Evolutionary conservation across 2,888 invertebrate species (phyloP), one percentile per base, ranked within the genome.

Genomic region (Drosophila acutilabella): DNA sequence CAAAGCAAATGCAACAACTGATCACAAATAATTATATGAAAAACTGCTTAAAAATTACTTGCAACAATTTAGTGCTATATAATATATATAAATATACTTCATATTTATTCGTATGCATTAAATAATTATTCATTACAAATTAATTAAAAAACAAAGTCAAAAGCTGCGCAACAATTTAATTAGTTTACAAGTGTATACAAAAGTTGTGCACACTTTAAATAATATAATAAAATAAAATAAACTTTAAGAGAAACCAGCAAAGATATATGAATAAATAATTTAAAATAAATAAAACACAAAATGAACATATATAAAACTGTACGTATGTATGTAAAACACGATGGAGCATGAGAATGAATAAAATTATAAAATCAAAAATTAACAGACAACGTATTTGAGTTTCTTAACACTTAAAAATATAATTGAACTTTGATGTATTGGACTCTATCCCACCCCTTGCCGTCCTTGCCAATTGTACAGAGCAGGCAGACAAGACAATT

Each of bases 1-100:
- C 30, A 30, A 78, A 71, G 72, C 68, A 64, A 81, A 78, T 71
- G 79, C 81, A 81, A 81, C 84, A 81, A 81, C 62, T 68, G 47
- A 62, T 62, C 44, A 30, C 74, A 68, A 85, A 80, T 66, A 44
- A 58, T 52, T 18, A 44, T 54, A 71, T 47, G 53, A 71, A 74
- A 64, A 74, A 64, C 66, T 82, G 88, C 88, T 88, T 83, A 71
- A 47, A 56, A 77, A 71, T 81, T 72, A 79, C 62, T 44, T 67
- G 86, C 82, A 79, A 68, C 77, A 77, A 73, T 61, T 72, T 81
- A 88, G 88, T 83, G 82, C 86, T 83, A 88, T 88, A 88, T 62
- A 30, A 8, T 51, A 69, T 26, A 53, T 26, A 57, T 20, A 59
- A 66, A 69, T 26, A 53, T 26, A 57, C 20, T 57, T 66, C 2